Base-by-base conservation (phyloP, 2,113 vertebrate species). In the Eonycteris spelaea region DNA sequence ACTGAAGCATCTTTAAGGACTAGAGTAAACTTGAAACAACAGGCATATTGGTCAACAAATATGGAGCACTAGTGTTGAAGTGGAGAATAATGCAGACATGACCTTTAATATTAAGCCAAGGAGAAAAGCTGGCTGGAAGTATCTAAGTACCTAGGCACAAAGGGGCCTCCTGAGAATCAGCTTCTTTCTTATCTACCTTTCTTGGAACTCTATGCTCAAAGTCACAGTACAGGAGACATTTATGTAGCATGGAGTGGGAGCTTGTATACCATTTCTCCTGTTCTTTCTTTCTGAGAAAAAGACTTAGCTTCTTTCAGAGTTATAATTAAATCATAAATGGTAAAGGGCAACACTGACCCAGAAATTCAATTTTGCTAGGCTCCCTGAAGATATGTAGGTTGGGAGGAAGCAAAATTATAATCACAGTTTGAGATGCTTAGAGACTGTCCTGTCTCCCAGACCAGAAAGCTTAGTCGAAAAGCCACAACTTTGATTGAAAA, bases 281-380 rank as follows among this genome's bases (percentile, higher is more conserved):
- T 33, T 70, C 8, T 21, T 80, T 12, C 51, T 95, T 94, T 55
- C 91, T 38, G 68, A 53, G 33, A 85, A 74, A 48, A 7, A 95
- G 24, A 24, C 74, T 95, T 93, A 40, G 19, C 65, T 70, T 86
- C 71, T 96, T 73, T 95, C 87, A 86, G 40, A 93, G 96, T 80
- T 82, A 51, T 51, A 95, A 80, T 96, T 78, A 71, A 97, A 79
- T 90, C 38, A 67, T 75, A 94, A 91, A 74, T 79, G 94, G 94
- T 61, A 94, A 91, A 97, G 86, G 74, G 57, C 94, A 68, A 57
- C 28, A 51, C 28, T 94, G 71, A 96, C 85, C 77, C 63, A 94
- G 57, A 96, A 97, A 96, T 96, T 86, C 68, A 94, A 30, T 93
- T 98, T 96, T 96, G 45, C 48, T 30, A 5, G 86, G 3, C 0